phyloP scores from a whole-genome alignment of 2,113 vertebrate genomes.

The Microcebus murinus region DNA sequence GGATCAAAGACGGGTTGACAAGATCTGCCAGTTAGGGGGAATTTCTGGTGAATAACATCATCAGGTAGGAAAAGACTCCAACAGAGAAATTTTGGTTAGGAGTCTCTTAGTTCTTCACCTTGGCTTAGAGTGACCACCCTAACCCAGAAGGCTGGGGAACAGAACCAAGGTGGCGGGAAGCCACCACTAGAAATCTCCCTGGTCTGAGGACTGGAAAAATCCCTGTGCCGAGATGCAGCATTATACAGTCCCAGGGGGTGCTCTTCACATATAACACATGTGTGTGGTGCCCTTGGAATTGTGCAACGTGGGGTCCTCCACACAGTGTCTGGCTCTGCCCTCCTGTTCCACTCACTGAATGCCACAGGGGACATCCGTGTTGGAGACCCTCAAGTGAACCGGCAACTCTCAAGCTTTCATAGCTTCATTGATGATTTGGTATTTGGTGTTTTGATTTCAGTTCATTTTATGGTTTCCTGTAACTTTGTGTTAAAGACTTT shows the following conservation, averaged over 20 bases:
- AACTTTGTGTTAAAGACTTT: not conserved
- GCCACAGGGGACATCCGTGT: not conserved
- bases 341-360: not conserved
- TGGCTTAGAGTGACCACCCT: not conserved
- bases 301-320: not conserved
- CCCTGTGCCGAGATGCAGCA: not conserved
- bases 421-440: not conserved
- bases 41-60: not conserved
- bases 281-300: not conserved
- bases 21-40: not conserved
- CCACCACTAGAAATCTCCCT: not conserved
- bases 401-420: not conserved
- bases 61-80: not conserved
- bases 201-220: not conserved
- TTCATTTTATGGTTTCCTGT: not conserved
- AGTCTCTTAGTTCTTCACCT: not conserved
- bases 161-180: not conserved
- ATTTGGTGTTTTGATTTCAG: not conserved
- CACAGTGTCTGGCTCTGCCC: not conserved
- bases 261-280: not conserved
- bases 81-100: not conserved
- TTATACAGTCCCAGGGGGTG: not conserved
- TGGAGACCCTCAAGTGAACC: not conserved
- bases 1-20: not conserved
- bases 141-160: not conserved